Evolutionary conservation across 2,888 invertebrate species (phyloP), one percentile per base, ranked within the genome.

Genomic region (Crioceris asparagi): DNA sequence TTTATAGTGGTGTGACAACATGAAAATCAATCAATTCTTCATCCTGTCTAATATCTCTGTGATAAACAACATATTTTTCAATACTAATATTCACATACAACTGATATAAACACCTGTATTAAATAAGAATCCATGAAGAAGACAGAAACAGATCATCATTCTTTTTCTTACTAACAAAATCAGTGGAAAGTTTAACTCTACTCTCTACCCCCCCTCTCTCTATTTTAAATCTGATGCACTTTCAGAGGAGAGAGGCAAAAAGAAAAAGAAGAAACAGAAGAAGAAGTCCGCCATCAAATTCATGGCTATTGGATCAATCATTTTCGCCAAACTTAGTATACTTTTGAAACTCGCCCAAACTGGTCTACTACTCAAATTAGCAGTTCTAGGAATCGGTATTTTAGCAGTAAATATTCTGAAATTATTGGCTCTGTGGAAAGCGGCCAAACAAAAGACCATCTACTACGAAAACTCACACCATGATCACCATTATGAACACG

Each of bases 401-500:
- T 63, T 85, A 33, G 64, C 76, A 5, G 72, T 85, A 52, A 83
- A 82, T 61, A 65, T 79, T 27, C 77, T 77, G 0, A 69, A 79
- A 32, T 77, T 84, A 59, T 83, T 80, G 75, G 65, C 82, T 12
- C 82, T 83, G 43, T 52, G 83, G 33, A 84, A 84, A 61, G 77
- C 81, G 32, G 69, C 66, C 1, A 71, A 72, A 35, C 68, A 67
- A 34, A 84, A 83, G 69, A 82, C 84, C 43, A 77, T 84, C 52
- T 83, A 83, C 60, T 82, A 83, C 60, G 83, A 84, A 64, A 82
- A 84, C 56, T 83, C 84, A 1, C 82, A 83, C 55, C 84, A 84
- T 54, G 83, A 85, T 65, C 84, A 84, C 55, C 83, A 84, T 47
- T 84, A 84, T 54, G 76, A 45, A 12, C 45, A 65, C 35, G 74